phyloP scores from a whole-genome alignment of 2,888 invertebrate genomes.

The Pomacea canaliculata region DNA sequence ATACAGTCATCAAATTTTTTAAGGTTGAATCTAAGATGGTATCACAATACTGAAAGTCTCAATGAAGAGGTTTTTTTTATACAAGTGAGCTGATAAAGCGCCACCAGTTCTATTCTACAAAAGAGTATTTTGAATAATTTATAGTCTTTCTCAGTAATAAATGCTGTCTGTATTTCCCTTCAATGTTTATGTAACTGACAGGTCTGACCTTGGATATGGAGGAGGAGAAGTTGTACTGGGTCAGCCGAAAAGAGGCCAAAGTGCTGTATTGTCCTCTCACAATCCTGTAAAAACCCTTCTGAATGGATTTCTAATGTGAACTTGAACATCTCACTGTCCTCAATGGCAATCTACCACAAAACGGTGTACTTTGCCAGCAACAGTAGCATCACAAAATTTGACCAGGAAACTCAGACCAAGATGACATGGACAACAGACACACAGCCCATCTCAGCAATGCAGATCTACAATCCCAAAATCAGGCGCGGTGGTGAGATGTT shows the following conservation, averaged over 20 bases:
- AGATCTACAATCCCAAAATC: constrained; percentile 68
- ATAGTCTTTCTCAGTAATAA: too few relatives aligned
- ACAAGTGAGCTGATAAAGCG: too few relatives aligned
- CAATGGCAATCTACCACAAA: constrained; percentile 73
- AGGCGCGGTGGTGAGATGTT: constrained; percentile 32
- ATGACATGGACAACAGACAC: constrained; percentile 75
- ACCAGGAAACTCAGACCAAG: constrained; percentile 64
- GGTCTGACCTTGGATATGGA: constrained; percentile 77
- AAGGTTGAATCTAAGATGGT: too few relatives aligned
- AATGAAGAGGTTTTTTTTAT: too few relatives aligned
- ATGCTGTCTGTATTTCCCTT: too few relatives aligned
- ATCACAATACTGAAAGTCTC: too few relatives aligned
- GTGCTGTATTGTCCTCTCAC: constrained; percentile 36
- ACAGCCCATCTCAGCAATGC: constrained; percentile 60
- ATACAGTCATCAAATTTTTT: too few relatives aligned
- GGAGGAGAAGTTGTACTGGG: constrained; percentile 80
- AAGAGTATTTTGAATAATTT: too few relatives aligned
- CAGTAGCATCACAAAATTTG: constrained; percentile 77
- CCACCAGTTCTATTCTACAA: too few relatives aligned
- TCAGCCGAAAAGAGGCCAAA: constrained; percentile 71
- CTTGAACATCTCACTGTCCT: constrained; percentile 50
- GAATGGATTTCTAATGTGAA: background rate
- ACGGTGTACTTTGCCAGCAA: constrained; percentile 72
- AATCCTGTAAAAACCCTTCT: background rate
- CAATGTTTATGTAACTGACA: constrained; percentile 47